These are phyloP conservation scores for Gymnogyps californianus DNA, from an alignment of 2,113 vertebrate species.

Conservation along the genomic window DNA sequence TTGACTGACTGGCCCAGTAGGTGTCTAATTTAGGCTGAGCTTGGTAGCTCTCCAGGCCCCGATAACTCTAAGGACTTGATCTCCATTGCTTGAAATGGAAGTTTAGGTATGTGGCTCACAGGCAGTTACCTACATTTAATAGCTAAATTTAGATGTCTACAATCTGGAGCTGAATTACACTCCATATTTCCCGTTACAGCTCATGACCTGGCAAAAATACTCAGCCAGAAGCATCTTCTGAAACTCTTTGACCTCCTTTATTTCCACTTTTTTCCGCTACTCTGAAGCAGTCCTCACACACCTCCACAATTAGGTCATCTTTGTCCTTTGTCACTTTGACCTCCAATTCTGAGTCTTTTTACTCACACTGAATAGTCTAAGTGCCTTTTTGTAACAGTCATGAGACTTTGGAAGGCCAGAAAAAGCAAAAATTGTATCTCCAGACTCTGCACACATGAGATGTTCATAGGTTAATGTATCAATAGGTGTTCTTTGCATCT, in stretches of 20 bases:
- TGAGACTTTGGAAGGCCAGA: not conserved
- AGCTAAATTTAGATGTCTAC: slow-evolving; percentile 52
- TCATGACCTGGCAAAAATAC: slow-evolving; percentile 32
- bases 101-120: slow-evolving; percentile 13
- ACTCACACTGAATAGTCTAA: not conserved
- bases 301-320: slow-evolving; percentile 31
- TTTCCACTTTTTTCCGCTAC: not conserved
- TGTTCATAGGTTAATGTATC: not conserved
- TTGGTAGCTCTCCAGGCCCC: not conserved
- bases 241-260: slow-evolving; percentile 41
- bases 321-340: slow-evolving; percentile 12
- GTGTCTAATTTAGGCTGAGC: not conserved
- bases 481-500: not conserved
- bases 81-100: slow-evolving; percentile 27
- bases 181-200: not conserved
- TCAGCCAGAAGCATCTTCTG: not conserved
- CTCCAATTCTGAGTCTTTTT: not conserved
- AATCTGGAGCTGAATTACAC: slow-evolving; percentile 28
- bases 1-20: not conserved
- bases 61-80: slow-evolving; percentile 2
- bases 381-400: not conserved
- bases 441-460: not conserved
- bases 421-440: not conserved
- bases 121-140: slow-evolving; percentile 42
- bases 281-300: not conserved